Conservation (phyloP, 2,797 vertebrate genomes). For the Hylomyscus alleni region DNA sequence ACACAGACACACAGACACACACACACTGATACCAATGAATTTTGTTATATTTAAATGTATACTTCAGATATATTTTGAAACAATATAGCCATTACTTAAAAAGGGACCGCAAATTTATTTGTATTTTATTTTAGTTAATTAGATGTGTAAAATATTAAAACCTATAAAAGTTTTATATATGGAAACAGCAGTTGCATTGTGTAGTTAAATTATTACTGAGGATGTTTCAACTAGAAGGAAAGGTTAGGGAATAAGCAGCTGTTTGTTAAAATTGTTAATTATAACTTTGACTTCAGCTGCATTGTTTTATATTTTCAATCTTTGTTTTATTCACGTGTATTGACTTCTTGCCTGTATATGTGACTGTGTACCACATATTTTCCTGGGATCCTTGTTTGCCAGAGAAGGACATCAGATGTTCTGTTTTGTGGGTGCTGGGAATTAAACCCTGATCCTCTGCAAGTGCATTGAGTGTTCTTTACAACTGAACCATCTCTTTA, state of each 20-base stretch:
- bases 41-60: conserved; percentile 21
- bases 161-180: conserved; percentile 7
- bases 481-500: background rate
- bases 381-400: background rate
- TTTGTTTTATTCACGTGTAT: background rate
- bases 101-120: conserved; percentile 32
- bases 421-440: background rate
- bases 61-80: conserved; percentile 8
- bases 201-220: conserved; percentile 29
- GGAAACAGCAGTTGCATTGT: conserved; percentile 47
- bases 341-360: background rate
- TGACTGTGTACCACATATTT: background rate
- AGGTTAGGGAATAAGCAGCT: background rate
- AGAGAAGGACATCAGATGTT: background rate
- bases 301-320: background rate
- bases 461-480: background rate
- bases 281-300: conserved; percentile 7
- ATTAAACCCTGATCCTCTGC: background rate
- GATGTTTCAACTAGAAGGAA: conserved; percentile 8
- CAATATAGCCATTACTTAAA: conserved; percentile 53
- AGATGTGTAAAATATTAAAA: conserved; percentile 51
- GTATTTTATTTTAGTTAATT: conserved; percentile 41
- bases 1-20: background rate
- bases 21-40: conserved; percentile 40
- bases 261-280: conserved; percentile 11